Base-by-base conservation (phyloP, 2,113 vertebrate species). In the Canis aureus region DNA sequence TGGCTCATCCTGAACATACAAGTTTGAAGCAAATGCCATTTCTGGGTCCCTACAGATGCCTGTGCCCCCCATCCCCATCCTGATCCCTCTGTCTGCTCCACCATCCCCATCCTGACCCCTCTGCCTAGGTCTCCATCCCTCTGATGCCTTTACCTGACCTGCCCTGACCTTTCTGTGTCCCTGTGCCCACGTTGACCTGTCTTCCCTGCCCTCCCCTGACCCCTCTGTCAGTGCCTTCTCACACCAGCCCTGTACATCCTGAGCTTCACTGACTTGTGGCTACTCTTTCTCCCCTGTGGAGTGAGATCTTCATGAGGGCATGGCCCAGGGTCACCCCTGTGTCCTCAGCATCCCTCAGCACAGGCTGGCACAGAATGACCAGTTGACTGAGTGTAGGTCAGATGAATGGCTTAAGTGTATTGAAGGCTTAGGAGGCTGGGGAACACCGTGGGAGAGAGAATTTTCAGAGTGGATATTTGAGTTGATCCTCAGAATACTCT, bases 21-120 rank as follows among this genome's bases (percentile, higher is more conserved):
- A 51, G 53, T 10, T 32, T 73, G 13, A 76, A 49, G 60, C 59
- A 64, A 81, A 25, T 12, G 3, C 53, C 23, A 38, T 62, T 85
- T 89, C 38, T 67, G 27, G 51, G 9, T 69, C 84, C 27, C 5
- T 11, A 23, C 22, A 51, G 29, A 67, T 29, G 53, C 5, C 9
- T 20, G n/a, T 6, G 1, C 67, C 25, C 0, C n/a, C 49, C 1
- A 17, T 6, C 60, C 64, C 10, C 22, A 8, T 1, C n/a, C 62
- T 81, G 49, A 67, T 5, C 22, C 16, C 32, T 62, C 57, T 29
- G 69, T 43, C 32, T 53, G 17, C 4, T 32, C n/a, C 17, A 19
- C 25, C 67, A 60, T 8, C 59, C 2, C 62, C 12, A 35, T 38
- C 29, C 32, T 64, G 59, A 53, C 2, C 53, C 53, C 38, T 92